Evolutionary conservation across 2,797 vertebrate species (phyloP), one percentile per base, ranked within the genome.

Genomic region (Acanthornis magna): DNA sequence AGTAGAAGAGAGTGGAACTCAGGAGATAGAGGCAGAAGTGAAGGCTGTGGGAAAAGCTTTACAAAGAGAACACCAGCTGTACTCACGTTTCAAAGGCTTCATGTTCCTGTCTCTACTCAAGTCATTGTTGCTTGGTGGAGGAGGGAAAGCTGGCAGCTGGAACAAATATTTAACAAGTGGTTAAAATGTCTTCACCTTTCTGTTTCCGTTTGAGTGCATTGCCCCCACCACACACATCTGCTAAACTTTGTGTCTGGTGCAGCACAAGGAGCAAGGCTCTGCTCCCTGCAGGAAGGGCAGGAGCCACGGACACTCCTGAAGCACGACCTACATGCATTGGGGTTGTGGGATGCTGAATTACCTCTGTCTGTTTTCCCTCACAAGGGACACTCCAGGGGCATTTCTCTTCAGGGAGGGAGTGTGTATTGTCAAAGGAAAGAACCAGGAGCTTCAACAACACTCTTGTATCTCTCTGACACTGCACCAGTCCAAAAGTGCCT

Each of bases 51-150:
- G 23, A 54, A 57, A 79, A 71, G 55, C 48, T 74, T 85, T 34
- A 5, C 48, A 27, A 7, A 55, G 36, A 38, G n/a, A 75, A 45
- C 75, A 29, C 0, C 36, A 54, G n/a, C 43, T n/a, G 7, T 13
- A 95, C 98, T 97, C 85, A 98, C 98, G 13, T 89, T 98, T 98
- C 14, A 96, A 85, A 60, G 95, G 93, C 68, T 97, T 97, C 36
- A 72, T 61, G 67, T 95, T 97, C 86, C 97, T 96, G 9, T 91
- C 96, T 95, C 97, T 96, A 12, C 48, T 86, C 50, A 96, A 73
- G 23, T 98, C 97, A 5, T 85, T 97, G 2, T 94, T 97, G 95
- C 78, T 97, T 43, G 93, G 58, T 67, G 96, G 96, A 80, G 93
- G 74, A 70, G 65, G 85, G 48, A 95, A 97, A 25, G 88, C 63